phyloP scores from a whole-genome alignment of 37 sponge, comb jelly and placozoan species.

The Theonella swinhoei region DNA sequence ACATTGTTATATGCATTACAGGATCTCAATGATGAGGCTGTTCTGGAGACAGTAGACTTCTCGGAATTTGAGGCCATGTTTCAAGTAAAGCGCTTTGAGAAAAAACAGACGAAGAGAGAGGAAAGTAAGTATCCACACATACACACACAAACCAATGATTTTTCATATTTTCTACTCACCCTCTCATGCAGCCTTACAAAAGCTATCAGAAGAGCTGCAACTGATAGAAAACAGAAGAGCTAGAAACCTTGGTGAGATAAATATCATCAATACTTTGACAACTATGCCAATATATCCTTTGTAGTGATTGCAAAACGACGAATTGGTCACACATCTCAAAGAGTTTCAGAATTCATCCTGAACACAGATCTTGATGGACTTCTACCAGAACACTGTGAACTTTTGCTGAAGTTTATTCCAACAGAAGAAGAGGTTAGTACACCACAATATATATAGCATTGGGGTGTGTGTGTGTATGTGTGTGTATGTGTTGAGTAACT shows the following conservation, averaged over 20 bases:
- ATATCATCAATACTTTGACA: background rate
- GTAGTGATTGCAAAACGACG: constrained; percentile 84
- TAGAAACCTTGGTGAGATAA: constrained; percentile 53
- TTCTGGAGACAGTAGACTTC: constrained; percentile 71
- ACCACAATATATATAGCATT: background rate
- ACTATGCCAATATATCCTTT: background rate
- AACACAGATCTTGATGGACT: constrained; percentile 83
- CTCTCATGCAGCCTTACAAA: constrained; percentile 10
- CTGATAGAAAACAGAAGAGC: constrained; percentile 62
- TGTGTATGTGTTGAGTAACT: background rate
- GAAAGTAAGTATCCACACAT: constrained; percentile 18
- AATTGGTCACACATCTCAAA: constrained; percentile 54
- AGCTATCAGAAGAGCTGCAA: constrained; percentile 28
- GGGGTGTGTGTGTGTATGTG: no score
- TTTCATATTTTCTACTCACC: background rate
- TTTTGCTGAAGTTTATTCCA: constrained; percentile 82
- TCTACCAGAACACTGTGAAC: constrained; percentile 76
- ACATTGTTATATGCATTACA: background rate
- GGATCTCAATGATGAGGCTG: constrained; percentile 67
- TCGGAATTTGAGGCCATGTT: constrained; percentile 83
- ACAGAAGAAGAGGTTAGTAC: constrained; percentile 72
- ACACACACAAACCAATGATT: background rate
- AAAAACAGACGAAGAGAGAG: constrained; percentile 15
- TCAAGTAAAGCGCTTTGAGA: constrained; percentile 59
- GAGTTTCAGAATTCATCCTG: constrained; percentile 45